Percentiles rank a stretch among this genome's conserved stretches.
phyloP scores from a whole-genome alignment of 2,113 vertebrate genomes.

The Regulus satrapa region DNA sequence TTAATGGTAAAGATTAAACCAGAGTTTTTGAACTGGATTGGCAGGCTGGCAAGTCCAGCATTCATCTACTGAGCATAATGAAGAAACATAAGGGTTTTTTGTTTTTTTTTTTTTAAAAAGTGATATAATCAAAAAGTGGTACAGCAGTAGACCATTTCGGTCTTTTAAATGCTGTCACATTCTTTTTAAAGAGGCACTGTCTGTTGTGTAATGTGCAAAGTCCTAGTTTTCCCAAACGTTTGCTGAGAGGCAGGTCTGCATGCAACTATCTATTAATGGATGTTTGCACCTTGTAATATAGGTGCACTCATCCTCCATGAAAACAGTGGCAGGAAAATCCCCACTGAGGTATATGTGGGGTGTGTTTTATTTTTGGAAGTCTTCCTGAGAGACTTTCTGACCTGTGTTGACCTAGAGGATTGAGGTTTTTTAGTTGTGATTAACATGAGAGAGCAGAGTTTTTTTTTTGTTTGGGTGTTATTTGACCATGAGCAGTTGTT shows the following conservation, averaged over 20 bases:
- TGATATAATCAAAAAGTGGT: not conserved
- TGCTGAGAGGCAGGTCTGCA: not conserved
- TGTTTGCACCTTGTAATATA: not conserved
- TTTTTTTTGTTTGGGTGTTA: not conserved
- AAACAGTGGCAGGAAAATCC: not conserved
- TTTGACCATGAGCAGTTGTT: not conserved
- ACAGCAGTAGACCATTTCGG: rapidly evolving
- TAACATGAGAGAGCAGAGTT: not conserved
- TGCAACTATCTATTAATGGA: not conserved
- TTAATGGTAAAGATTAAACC: not conserved
- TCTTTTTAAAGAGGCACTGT: not conserved
- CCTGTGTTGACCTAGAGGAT: not conserved
- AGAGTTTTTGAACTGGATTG: not conserved
- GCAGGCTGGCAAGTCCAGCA: not conserved
- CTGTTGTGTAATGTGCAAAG: not conserved
- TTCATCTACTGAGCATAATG: not conserved
- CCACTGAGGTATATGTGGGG: not conserved
- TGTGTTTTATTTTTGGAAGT: not conserved
- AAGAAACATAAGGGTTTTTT: not conserved
- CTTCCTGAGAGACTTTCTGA: not conserved
- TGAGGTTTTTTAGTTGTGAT: not conserved
- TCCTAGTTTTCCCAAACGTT: not conserved
- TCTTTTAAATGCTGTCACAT: not conserved
- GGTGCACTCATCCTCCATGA: not conserved
- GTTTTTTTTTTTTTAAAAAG: no score